Base-by-base conservation (phyloP, 2,113 vertebrate genomes). In the Regulus satrapa region DNA sequence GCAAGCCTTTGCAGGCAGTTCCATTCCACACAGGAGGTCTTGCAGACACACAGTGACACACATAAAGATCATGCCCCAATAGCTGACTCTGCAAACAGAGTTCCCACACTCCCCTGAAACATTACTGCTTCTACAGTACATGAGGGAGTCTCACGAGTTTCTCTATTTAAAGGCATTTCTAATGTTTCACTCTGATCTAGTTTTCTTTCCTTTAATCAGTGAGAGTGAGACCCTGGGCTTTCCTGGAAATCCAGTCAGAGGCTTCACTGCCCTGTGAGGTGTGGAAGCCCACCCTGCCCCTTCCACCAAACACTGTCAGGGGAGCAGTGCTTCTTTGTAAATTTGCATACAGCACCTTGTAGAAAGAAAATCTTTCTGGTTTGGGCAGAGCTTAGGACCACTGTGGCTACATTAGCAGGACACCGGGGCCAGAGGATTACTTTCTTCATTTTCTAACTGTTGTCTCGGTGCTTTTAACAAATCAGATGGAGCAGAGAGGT, bases 391-490 rank as follows among this genome's bases (percentile, higher is more conserved):
- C 49, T 88, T 58, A 54, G 71, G 67, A 55, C 11, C 3, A 2
- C 61, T 34, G 40, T 17, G 19, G 28, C 55, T 48, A 26, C 10
- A 8, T 67, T 9, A 66, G 34, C 31, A 78, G 64, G 56, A 63
- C 1, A 0, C 0, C 63, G 64, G 12, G n/a, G 5, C 25, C 48
- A 31, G 26, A 45, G 43, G 0, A 0, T 62, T 77, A 16, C 21
- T 15, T 40, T 25, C 28, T 12, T 82, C 18, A 10, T 55, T 89
- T 55, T 67, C 68, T 25, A 58, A n/a, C 26, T 5, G 0, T 36
- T 54, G 9, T 34, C 63, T 41, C 26, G 48, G 32, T 4, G 8
- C 38, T 76, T 83, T 52, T 34, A 46, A 49, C 20, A 49, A 38
- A 48, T 13, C 45, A 71, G n/a, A 15, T 5, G 66, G 38, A 71